A percentile compares a stretch with the other conserved stretches of the same genome.
Conservation (phyloP, 2,797 vertebrate species). For the Choloepus didactylus region DNA sequence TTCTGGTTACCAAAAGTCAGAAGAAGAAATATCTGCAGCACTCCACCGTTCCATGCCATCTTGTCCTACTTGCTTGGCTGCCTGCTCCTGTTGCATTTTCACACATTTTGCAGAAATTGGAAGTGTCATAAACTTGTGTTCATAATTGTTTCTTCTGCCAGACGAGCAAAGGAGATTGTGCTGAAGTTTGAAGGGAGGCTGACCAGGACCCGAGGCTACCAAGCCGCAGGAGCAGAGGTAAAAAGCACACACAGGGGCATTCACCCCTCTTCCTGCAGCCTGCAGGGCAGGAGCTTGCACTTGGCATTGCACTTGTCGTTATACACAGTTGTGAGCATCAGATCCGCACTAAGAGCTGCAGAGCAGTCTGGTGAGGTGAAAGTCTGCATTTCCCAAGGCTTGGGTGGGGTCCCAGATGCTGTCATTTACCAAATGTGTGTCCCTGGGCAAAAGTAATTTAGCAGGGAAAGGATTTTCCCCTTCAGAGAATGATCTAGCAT, state of each 20-base stretch:
- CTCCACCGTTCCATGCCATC: accelerated
- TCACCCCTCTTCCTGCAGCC: accelerated
- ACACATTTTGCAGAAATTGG: neutral
- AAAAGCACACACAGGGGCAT: accelerated
- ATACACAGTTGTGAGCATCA: accelerated
- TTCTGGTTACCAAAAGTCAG: neutral
- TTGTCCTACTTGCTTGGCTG: accelerated
- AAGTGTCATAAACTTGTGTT: accelerated
- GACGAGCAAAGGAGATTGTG: constrained; percentile 96
- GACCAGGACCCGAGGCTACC: constrained; percentile 97
- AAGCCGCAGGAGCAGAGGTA: constrained; percentile 97
- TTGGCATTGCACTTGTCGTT: accelerated
- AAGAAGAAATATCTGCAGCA: neutral
- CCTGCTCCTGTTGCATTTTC: neutral
- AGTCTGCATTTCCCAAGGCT: neutral
- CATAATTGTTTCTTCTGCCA: constrained; percentile 76
- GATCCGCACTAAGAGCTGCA: too few relatives aligned
- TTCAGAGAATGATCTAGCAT: too few relatives aligned
- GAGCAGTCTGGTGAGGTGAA: neutral
- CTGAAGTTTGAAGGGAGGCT: constrained; percentile 96
- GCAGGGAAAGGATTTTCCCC: neutral
- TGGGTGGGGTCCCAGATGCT: neutral
- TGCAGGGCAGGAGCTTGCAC: accelerated
- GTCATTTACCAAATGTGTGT: accelerated
- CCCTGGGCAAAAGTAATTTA: neutral